Percentiles rank a stretch among this genome's conserved stretches.
Conservation (phyloP, 2,797 vertebrate species). For the Harpagifer antarcticus region DNA sequence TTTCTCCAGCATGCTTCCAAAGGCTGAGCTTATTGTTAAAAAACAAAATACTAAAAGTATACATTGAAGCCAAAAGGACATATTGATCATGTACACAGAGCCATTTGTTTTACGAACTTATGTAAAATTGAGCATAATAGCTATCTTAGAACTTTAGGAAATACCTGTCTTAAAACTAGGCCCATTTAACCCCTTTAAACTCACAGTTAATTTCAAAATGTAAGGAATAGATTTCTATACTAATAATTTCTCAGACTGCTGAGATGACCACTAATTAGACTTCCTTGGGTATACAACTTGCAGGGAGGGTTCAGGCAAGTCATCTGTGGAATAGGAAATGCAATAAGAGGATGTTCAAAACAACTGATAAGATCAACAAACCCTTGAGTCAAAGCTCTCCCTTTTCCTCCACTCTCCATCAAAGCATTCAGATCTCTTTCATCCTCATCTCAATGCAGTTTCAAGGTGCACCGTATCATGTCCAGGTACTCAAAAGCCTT, state of each 20-base stretch:
- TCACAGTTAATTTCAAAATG: neutral
- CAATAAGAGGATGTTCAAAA: conserved; percentile 13
- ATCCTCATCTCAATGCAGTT: neutral
- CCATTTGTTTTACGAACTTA: neutral
- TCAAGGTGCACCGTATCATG: conserved; percentile 18
- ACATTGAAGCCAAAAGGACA: neutral
- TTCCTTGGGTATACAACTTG: neutral
- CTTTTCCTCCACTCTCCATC: conserved; percentile 10
- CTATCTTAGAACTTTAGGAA: neutral
- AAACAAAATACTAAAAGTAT: neutral
- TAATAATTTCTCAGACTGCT: neutral
- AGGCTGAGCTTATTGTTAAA: conserved; percentile 5
- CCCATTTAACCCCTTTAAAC: conserved; percentile 12
- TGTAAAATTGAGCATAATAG: neutral
- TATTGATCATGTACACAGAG: neutral
- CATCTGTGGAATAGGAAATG: conserved; percentile 16
- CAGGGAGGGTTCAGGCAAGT: conserved; percentile 1
- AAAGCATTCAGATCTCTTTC: conserved; percentile 1
- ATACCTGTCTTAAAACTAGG: neutral
- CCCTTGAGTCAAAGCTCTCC: conserved; percentile 16
- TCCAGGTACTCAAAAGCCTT: neutral
- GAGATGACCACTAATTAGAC: neutral
- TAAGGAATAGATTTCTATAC: neutral
- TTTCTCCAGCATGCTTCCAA: conserved; percentile 15
- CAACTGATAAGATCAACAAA: conserved; percentile 32